These are phyloP conservation scores for Hyla sarda DNA, from an alignment of 2,113 vertebrate genomes.

Conservation along the genomic window DNA sequence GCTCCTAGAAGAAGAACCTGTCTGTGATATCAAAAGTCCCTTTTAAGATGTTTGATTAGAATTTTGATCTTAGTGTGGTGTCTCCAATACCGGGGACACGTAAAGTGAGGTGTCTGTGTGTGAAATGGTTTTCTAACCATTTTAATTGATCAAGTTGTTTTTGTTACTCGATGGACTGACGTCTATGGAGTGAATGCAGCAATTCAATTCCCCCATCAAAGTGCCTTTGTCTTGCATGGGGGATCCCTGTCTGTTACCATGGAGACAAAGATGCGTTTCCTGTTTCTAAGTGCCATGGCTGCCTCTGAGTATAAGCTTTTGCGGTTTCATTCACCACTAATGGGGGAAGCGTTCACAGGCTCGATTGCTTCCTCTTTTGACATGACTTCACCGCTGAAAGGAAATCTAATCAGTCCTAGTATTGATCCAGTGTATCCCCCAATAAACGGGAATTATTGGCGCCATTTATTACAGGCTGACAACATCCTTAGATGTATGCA, in stretches of 20 bases:
- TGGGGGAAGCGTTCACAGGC: constrained; percentile 69
- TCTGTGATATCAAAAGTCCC: background rate
- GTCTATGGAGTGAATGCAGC: constrained; percentile 64
- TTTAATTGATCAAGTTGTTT: constrained; percentile 64
- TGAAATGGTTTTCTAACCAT: constrained; percentile 62
- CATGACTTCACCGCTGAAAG: background rate
- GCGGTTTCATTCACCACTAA: constrained; percentile 72
- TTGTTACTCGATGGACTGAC: constrained; percentile 64
- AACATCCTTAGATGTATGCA: background rate
- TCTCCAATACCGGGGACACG: background rate
- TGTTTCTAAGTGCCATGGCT: constrained; percentile 67
- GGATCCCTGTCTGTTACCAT: constrained; percentile 75
- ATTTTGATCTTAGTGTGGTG: background rate
- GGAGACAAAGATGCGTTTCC: constrained; percentile 74
- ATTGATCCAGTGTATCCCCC: constrained; percentile 1
- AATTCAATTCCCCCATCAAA: constrained; percentile 64
- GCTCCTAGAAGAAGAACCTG: background rate
- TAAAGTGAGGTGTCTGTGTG: background rate
- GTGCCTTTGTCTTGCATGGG: constrained; percentile 66
- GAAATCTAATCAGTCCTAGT: constrained; percentile 28
- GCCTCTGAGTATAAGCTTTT: constrained; percentile 70
- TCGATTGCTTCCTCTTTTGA: constrained; percentile 70
- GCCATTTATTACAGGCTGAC: background rate
- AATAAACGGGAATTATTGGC: background rate
- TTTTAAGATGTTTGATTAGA: background rate